phyloP scores from a whole-genome alignment of 2,888 invertebrate species.

The Yponomeuta plumbellus region DNA sequence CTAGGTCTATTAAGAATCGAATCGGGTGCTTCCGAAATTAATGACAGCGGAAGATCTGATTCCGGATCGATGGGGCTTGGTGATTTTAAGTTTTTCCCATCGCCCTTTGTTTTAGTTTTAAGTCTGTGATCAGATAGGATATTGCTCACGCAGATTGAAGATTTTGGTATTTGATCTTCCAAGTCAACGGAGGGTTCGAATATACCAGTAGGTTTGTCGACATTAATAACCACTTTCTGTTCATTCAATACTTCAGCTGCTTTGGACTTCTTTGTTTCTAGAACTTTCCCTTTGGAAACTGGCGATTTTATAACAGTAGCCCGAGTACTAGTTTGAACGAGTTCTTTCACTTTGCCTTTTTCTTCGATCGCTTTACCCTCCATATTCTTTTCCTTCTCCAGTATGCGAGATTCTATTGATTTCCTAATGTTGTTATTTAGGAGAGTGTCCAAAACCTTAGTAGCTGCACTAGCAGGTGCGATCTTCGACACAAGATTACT shows the following conservation, averaged over 20 bases:
- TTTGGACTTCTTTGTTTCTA: conserved; percentile 66
- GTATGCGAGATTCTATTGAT: conserved; percentile 68
- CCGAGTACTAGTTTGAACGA: conserved; percentile 41
- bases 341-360: conserved; percentile 52
- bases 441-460: conserved; percentile 70
- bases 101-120: conserved; percentile 49
- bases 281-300: conserved; percentile 65
- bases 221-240: conserved; percentile 53
- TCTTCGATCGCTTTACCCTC: conserved; percentile 46
- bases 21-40: conserved; percentile 61
- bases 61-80: conserved; percentile 58
- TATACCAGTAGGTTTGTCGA: conserved; percentile 79
- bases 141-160: conserved; percentile 69
- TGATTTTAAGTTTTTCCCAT: conserved; percentile 40
- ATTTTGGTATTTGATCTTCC: conserved; percentile 79
- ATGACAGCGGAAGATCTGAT: conserved; percentile 58
- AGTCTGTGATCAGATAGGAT: conserved; percentile 56
- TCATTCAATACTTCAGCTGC: conserved; percentile 40
- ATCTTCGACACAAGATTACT: conserved; percentile 79
- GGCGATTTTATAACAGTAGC: conserved; percentile 78
- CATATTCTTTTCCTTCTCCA: conserved; percentile 60
- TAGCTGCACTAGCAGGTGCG: conserved; percentile 65
- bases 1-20: conserved; percentile 56
- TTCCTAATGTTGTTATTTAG: conserved; percentile 70
- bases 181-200: conserved; percentile 82